Percentiles rank a stretch among this genome's conserved stretches.
phyloP scores from a whole-genome alignment of 2,113 vertebrate genomes.

The Boulengeromyrus knoepffleri region DNA sequence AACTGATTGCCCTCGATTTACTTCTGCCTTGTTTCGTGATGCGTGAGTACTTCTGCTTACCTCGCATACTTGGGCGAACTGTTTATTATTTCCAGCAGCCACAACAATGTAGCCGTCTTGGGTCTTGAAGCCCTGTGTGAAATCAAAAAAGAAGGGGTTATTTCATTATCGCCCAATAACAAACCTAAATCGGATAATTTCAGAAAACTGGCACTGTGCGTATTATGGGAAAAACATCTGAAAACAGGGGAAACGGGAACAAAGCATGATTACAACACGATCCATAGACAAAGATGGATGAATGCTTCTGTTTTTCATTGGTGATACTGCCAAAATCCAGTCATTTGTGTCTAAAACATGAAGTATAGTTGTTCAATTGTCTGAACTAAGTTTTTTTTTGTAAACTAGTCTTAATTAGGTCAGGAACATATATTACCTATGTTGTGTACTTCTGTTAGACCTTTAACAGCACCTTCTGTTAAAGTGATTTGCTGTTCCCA shows the following conservation, averaged over 20 bases:
- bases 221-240: background rate
- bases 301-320: background rate
- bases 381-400: background rate
- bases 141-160: constrained; percentile 27
- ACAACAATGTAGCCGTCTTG: constrained; percentile 80
- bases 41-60: constrained; percentile 50
- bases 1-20: background rate
- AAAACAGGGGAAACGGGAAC: background rate
- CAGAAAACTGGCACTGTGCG: background rate
- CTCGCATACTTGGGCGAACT: constrained; percentile 79
- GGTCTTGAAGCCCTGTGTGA: constrained; percentile 76
- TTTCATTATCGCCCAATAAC: background rate
- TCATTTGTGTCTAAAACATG: background rate
- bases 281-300: background rate
- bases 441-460: background rate
- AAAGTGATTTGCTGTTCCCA: background rate
- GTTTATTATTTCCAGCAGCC: constrained; percentile 80
- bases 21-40: background rate
- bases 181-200: background rate
- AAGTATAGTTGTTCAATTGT: background rate
- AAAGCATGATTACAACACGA: background rate
- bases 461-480: background rate
- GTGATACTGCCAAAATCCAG: background rate
- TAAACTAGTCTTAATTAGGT: background rate
- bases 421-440: background rate